These are phyloP conservation scores for Hypothenemus hampei DNA, from an alignment of 1,140 invertebrate species.

Conservation along the genomic window DNA sequence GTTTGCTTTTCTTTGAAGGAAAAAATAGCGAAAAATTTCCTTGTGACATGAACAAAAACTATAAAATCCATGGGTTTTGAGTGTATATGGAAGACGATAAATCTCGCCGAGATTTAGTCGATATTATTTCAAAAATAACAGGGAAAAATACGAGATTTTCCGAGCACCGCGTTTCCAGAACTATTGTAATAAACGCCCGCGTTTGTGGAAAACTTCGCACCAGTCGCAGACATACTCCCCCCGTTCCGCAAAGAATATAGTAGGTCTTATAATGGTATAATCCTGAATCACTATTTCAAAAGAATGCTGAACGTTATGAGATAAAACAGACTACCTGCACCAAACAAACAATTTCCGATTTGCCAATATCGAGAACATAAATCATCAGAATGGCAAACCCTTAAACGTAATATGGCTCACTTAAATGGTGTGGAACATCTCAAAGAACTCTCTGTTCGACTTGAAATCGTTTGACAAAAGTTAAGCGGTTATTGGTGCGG, in stretches of 20 bases:
- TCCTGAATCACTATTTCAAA: conserved; percentile 23
- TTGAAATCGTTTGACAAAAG: not conserved
- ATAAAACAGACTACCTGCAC: not conserved
- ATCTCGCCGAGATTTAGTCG: too few relatives aligned
- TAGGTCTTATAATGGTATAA: conserved; percentile 14
- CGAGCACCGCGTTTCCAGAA: conserved; percentile 5
- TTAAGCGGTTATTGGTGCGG: conserved; percentile 2
- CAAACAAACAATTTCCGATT: not conserved
- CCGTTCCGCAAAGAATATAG: conserved; percentile 6
- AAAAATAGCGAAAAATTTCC: too few relatives aligned
- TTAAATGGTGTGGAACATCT: too few relatives aligned
- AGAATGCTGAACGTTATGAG: conserved; percentile 18
- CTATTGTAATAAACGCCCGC: conserved; percentile 24
- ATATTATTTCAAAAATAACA: too few relatives aligned
- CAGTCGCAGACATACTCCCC: conserved; percentile 9
- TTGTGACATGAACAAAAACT: too few relatives aligned
- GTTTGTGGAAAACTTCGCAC: conserved; percentile 24
- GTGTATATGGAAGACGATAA: too few relatives aligned
- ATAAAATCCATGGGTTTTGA: too few relatives aligned
- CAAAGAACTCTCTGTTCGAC: too few relatives aligned
- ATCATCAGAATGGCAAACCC: too few relatives aligned
- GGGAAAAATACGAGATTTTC: conserved; percentile 15
- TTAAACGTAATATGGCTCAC: too few relatives aligned
- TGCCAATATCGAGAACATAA: too few relatives aligned
- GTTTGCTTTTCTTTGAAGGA: too few relatives aligned